Percentiles rank a stretch among this genome's conserved stretches.
These are phyloP conservation scores for Colinus virginianus DNA, from an alignment of 2,113 vertebrate species.

Conservation along the genomic window DNA sequence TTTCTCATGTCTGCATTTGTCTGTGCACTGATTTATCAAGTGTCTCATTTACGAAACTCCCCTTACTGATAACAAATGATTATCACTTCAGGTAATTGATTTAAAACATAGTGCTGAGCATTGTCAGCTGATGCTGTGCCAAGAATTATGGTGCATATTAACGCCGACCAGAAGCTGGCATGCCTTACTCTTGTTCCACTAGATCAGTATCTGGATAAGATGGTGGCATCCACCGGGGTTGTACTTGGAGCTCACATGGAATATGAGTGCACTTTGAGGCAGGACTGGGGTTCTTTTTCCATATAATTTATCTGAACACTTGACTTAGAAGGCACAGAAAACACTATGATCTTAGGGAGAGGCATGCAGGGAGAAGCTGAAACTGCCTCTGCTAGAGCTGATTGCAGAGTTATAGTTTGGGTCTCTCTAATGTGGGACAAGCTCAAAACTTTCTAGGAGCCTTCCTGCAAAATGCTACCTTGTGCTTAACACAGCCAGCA, in stretches of 20 bases:
- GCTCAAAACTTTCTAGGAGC: not conserved
- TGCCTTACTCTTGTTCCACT: conserved; percentile 10
- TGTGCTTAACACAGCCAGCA: fast-evolving
- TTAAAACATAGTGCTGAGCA: not conserved
- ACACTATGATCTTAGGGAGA: not conserved
- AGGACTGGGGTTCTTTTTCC: not conserved
- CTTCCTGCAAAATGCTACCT: not conserved
- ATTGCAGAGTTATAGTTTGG: not conserved
- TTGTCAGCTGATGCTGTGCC: conserved; percentile 25
- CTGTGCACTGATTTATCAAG: not conserved
- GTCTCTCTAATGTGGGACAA: not conserved
- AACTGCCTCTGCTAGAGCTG: not conserved
- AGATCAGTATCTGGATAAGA: not conserved
- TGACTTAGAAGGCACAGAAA: not conserved
- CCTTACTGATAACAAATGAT: conserved; percentile 13
- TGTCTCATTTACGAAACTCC: conserved; percentile 13
- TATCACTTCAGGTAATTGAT: conserved; percentile 40
- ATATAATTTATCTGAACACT: not conserved
- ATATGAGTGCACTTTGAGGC: not conserved
- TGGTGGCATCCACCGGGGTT: not conserved
- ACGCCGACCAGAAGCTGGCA: conserved; percentile 9
- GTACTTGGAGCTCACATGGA: not conserved
- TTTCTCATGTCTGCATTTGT: not conserved
- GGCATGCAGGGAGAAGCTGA: not conserved
- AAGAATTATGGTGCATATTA: not conserved